Evolutionary conservation across 2,113 vertebrate genomes (phyloP).

Genomic region (Mastomys natalensis): DNA sequence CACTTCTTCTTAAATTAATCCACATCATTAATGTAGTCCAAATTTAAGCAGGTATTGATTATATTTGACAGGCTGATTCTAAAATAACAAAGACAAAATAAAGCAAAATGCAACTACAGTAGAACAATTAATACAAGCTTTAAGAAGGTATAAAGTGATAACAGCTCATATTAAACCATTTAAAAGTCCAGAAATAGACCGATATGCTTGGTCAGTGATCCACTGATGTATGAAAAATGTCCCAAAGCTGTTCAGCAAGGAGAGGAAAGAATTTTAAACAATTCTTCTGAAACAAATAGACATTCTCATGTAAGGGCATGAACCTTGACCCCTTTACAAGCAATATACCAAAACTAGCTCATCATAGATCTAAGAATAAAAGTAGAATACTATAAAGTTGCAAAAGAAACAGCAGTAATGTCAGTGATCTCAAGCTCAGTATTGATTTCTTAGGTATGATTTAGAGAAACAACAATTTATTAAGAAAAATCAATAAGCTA

Average conservation of each 20-base stretch:
- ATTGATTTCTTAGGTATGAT: neutral
- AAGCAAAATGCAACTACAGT: neutral
- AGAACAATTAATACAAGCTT: neutral
- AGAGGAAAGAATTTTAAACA: neutral
- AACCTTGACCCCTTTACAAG: neutral
- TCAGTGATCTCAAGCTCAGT: neutral
- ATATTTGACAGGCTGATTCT: neutral
- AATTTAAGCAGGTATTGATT: neutral
- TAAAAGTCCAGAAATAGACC: neutral
- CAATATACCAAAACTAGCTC: neutral
- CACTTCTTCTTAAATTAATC: neutral
- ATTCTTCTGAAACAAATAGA: neutral
- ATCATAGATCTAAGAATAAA: neutral
- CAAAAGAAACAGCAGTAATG: too few relatives aligned
- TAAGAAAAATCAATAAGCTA: neutral
- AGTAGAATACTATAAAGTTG: too few relatives aligned
- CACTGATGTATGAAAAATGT: neutral
- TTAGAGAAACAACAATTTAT: neutral
- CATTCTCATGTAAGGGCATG: neutral
- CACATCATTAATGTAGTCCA: neutral
- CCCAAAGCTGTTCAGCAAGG: neutral
- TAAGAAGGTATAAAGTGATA: neutral
- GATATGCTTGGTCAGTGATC: neutral
- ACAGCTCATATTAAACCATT: neutral
- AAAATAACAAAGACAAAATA: neutral